These are phyloP conservation scores for Papilio polytes DNA, from an alignment of 1,140 invertebrate genomes.

Conservation along the genomic window DNA sequence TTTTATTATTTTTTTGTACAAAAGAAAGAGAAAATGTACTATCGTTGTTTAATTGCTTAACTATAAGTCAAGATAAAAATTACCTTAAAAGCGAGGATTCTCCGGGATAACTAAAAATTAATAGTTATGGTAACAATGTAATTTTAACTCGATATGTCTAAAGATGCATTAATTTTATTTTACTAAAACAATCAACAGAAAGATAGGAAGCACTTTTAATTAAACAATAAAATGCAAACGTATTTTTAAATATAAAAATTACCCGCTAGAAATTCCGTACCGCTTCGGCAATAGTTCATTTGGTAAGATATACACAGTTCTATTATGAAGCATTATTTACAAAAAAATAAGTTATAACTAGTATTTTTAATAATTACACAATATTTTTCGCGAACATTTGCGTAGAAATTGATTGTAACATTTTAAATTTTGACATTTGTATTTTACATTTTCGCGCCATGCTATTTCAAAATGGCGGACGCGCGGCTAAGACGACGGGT, in stretches of 20 bases:
- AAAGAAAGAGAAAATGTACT: neutral
- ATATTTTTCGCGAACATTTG: neutral
- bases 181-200: neutral
- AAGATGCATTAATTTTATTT: neutral
- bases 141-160: neutral
- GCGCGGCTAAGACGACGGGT: slow-evolving; percentile 54
- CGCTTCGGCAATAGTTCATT: slow-evolving; percentile 78
- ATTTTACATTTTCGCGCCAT: slow-evolving; percentile 58
- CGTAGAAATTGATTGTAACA: slow-evolving; percentile 46
- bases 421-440: slow-evolving; percentile 50
- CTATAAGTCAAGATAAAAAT: neutral
- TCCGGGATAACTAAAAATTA: slow-evolving; percentile 59
- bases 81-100: slow-evolving; percentile 64
- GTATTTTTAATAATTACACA: neutral
- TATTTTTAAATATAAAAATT: slow-evolving; percentile 43
- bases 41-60: neutral
- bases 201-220: neutral
- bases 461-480: slow-evolving; percentile 45
- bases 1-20: slow-evolving; percentile 7
- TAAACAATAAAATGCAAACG: neutral
- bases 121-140: neutral
- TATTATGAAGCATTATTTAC: slow-evolving; percentile 72
- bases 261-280: slow-evolving; percentile 65
- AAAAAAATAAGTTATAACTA: neutral
- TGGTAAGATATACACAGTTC: slow-evolving; percentile 78